Base-by-base conservation (phyloP, 2,797 vertebrate genomes). In the Ctenopoma multispine region DNA sequence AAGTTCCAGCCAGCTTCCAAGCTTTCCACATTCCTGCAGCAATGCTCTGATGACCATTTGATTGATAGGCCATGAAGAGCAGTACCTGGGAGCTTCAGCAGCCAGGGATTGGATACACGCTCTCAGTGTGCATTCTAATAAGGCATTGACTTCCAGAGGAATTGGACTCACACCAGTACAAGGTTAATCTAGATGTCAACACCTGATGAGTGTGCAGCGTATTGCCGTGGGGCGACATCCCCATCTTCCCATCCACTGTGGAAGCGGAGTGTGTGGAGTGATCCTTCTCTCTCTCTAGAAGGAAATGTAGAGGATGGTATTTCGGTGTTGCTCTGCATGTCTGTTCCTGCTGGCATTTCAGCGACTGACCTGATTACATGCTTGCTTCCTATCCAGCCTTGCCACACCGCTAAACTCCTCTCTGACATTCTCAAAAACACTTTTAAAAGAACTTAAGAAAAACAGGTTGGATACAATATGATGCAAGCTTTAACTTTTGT, bases 121-220 rank as follows among this genome's bases (percentile, higher is more conserved):
- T 67, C 81, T 75, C 69, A 48, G 68, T 75, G 75, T 84, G 94
- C 94, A 96, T 96, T 89, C 92, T 94, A 96, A 97, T 95, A 90
- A 96, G 94, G 86, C 78, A 54, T 69, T 87, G 83, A 88, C 90
- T 90, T 82, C 86, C 92, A 89, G 90, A 89, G 92, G 92, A 92
- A 92, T 93, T 85, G 83, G 69, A 77, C 83, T 79, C 75, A 58
- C 91, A 85, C 91, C 93, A 83, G 76, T 84, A 90, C 92, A 92
- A 95, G 96, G 96, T 98, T 97, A 97, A 96, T 96, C 95, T 96
- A 94, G 95, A 96, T 95, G 95, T 95, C 95, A 95, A 87, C 93
- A 90, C 91, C 91, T 93, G 91, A 94, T 95, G 95, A 95, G 92
- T 93, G 93, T 90, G 82, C 84, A 77, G 92, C 83, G 93, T 93